Conservation (phyloP, 1,140 invertebrate genomes). For the Procambarus virginalis region DNA sequence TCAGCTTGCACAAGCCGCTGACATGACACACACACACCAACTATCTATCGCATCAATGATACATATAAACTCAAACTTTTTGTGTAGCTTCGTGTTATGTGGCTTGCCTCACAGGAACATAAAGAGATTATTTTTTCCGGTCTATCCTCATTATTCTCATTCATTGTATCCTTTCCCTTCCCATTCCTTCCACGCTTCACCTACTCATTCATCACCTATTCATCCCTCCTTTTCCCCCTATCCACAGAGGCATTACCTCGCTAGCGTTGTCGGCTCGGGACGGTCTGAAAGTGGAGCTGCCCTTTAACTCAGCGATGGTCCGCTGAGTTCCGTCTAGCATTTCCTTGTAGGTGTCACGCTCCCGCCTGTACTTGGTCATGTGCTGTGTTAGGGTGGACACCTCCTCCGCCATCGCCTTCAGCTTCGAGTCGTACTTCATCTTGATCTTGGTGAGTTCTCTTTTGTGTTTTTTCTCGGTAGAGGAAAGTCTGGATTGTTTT, state of each 20-base stretch:
- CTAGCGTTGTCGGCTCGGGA: constrained; percentile 65
- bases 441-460: constrained; percentile 89
- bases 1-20: too few species aligned
- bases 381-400: constrained; percentile 88
- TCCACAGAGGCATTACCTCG: constrained; percentile 46
- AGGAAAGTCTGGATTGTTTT: constrained; percentile 72
- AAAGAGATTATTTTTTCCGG: too few species aligned
- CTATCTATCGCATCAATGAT: too few species aligned
- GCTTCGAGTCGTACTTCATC: constrained; percentile 89
- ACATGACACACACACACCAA: too few species aligned
- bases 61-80: too few species aligned
- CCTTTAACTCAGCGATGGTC: constrained; percentile 85
- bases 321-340: constrained; percentile 91
- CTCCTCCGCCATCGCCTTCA: constrained; percentile 89
- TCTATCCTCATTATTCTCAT: too few species aligned
- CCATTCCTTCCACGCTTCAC: too few species aligned
- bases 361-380: constrained; percentile 86
- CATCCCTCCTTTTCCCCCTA: not conserved
- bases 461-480: constrained; percentile 87
- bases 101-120: too few species aligned
- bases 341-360: constrained; percentile 92
- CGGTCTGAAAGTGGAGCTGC: constrained; percentile 57
- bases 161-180: too few species aligned
- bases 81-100: too few species aligned
- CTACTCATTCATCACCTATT: not conserved